Conservation (phyloP, 2,797 vertebrate genomes). For the Phalloptychus januarius region DNA sequence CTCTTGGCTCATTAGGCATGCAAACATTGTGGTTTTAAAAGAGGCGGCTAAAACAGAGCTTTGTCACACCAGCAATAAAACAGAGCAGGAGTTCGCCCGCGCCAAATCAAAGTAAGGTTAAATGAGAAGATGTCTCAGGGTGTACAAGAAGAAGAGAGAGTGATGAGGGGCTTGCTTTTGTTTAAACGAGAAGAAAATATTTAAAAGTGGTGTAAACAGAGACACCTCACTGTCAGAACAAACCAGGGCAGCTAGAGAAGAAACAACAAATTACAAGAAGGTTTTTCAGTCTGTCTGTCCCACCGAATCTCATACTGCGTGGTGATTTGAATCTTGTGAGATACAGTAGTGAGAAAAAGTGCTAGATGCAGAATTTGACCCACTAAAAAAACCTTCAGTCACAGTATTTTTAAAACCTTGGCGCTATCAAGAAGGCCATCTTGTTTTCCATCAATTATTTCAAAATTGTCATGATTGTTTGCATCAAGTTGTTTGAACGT, state of each 20-base stretch:
- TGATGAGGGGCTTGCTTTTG: not conserved
- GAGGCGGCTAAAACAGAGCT: not conserved
- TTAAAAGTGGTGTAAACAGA: not conserved
- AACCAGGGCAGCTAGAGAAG: not conserved
- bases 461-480: not conserved
- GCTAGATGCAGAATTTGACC: not conserved
- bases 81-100: not conserved
- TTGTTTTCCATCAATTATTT: not conserved
- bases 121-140: not conserved
- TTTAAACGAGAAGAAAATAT: not conserved
- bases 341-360: not conserved
- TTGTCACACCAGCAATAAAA: not conserved
- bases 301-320: not conserved
- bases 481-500: not conserved
- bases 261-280: not conserved
- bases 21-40: slow-evolving; percentile 1
- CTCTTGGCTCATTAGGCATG: slow-evolving; percentile 34
- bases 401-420: not conserved
- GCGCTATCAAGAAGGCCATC: not conserved
- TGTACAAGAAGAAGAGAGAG: not conserved
- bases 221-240: not conserved
- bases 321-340: not conserved
- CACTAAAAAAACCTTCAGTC: not conserved
- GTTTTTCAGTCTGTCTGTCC: not conserved
- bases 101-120: not conserved